Base-by-base conservation (phyloP, 2,888 invertebrate species). In the Lasioglossum calceatum region DNA sequence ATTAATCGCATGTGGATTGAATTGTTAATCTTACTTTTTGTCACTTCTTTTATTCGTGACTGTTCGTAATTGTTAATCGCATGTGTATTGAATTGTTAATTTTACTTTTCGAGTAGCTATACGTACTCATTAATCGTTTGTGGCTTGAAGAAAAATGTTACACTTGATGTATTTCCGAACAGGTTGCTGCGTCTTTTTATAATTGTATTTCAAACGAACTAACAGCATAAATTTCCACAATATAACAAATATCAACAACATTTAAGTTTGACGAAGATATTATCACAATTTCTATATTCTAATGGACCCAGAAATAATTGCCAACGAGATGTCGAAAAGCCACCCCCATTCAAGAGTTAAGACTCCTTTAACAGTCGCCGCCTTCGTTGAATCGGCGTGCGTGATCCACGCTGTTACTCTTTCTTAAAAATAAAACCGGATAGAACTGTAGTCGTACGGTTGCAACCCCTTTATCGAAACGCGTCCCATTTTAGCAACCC, bases 401-500 rank as follows among this genome's bases (percentile, higher is more conserved):
- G 64, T 32, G 64, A 64, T 32, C 32, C 7, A 0, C 32, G 64
- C 64, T 16, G 16, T 2, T 64, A 2, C 8, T 8, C 19, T 64
- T 64, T 64, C 64, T 70, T 70, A 39, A 70, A 70, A 70, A 70
- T 70, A 70, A 39, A 39, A 39, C 39, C 32, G 32, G 64, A 12
- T 70, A n/a, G 4, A 23, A 23, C 39, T 10, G 23, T 39, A 23
- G 70, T 36, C 58, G 58, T n/a, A 58, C 4, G 58, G 67, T 67
- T 44, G 32, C 47, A 67, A 44, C 27, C 47, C 64, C 44, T 61
- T 71, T 14, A n/a, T 71, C 71, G 71, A 71, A 71, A 61, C 76
- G 50, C 67, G 67, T 77, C 32, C 27, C 77, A 58, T 27, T 61
- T 44, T 47, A 77, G 71, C 39, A 42, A 71, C 71, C 14, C 71